Base-by-base conservation (phyloP, 1,140 invertebrate species). In the Drosophila parvula region DNA sequence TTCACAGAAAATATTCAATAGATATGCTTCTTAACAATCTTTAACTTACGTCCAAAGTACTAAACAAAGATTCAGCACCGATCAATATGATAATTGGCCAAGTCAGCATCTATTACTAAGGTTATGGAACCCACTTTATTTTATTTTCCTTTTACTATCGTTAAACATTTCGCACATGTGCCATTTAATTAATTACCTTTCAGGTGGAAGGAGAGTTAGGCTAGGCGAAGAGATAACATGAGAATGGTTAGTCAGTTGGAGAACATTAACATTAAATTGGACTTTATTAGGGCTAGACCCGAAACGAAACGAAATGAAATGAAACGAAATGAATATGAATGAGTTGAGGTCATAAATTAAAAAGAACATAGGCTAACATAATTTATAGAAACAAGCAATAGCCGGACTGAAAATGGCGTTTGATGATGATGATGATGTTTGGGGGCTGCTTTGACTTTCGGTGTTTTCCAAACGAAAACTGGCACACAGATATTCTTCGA, bases 311-410 rank as follows among this genome's bases (percentile, higher is more conserved):
- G 22, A 47, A 70, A 41, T n/a, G 12, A 63, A 78, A 58, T 82
- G 82, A 86, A 70, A 41, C 18, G 12, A 63, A 78, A 58, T 82
- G 82, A 86, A 82, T 82, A 71, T 77, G 63, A 88, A 88, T 73
- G 79, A 86, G 79, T 63, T 58, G 32, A 53, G 74, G 76, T 59
- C 58, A 67, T 88, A 86, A 86, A 82, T 79, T 83, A 82, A 69
- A 56, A 63, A 58, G 38, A 85, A 85, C 65, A 81, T 61, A 38
- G 51, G 51, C 34, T 40, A 74, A 74, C 57, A 76, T 75, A 78
- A 85, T 65, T 85, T 67, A 69, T 51, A 50, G 36, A 61, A 74
- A 74, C 51, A 43, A 44, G 44, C 32, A 40, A 40, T 47, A 38
- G 62, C 51, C 65, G 16, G 16, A 58, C 40, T 56, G 51, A 69